Conservation (phyloP, 2,797 vertebrate genomes). For the Netta rufina region DNA sequence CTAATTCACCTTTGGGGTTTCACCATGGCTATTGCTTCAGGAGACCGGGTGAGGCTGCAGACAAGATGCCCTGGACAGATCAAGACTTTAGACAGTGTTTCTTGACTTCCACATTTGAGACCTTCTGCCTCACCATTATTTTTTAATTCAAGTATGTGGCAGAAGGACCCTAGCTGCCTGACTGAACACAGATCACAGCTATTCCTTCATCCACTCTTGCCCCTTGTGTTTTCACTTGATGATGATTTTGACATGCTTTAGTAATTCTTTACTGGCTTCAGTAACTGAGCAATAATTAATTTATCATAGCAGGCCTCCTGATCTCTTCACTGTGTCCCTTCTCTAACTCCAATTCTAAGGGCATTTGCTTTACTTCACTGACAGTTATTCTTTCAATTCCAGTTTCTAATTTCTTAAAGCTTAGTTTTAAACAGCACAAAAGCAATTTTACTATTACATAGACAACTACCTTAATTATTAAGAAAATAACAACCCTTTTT, state of each 20-base stretch:
- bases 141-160: not conserved
- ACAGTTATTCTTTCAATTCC: not conserved
- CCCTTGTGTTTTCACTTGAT: not conserved
- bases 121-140: not conserved
- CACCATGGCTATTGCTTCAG: not conserved
- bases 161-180: not conserved
- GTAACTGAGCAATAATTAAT: not conserved
- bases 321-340: not conserved
- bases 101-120: not conserved
- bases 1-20: not conserved
- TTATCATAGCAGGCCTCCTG: not conserved
- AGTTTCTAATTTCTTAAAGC: not conserved
- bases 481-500: not conserved
- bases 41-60: not conserved
- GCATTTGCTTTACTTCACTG: not conserved
- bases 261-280: not conserved
- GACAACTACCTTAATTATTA: not conserved
- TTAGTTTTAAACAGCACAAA: not conserved
- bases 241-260: not conserved
- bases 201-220: not conserved
- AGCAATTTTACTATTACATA: not conserved
- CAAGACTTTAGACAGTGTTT: not conserved
- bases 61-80: not conserved
- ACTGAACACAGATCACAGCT: not conserved
- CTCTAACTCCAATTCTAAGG: not conserved